Evolutionary conservation across 2,797 vertebrate species (phyloP).

Genomic region (Hemibagrus guttatus): DNA sequence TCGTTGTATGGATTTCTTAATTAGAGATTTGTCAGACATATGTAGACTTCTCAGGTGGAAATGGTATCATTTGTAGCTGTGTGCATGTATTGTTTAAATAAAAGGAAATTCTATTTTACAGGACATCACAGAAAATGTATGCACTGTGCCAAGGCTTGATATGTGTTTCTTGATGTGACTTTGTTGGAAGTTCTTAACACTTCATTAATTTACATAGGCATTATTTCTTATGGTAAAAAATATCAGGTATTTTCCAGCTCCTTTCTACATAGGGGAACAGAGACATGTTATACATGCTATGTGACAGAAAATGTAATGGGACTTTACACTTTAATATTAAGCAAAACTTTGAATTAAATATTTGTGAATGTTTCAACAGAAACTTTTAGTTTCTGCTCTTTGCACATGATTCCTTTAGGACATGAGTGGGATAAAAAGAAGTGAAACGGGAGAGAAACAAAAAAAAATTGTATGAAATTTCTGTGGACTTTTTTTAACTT

Average conservation of each 20-base stretch:
- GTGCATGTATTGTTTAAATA: neutral
- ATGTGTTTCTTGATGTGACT: neutral
- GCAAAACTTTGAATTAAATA: neutral
- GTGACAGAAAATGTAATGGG: neutral
- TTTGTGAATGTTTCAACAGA: constrained; percentile 1
- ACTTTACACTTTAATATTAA: neutral
- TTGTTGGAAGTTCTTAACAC: constrained; percentile 1
- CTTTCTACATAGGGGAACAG: neutral
- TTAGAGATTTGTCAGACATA: neutral
- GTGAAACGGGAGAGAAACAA: neutral
- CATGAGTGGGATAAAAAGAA: constrained; percentile 1
- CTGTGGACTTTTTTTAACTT: constrained; percentile 3
- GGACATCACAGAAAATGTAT: neutral
- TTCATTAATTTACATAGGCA: constrained; percentile 2
- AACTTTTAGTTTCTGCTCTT: neutral
- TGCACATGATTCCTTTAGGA: constrained; percentile 32
- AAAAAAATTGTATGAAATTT: constrained; percentile 9
- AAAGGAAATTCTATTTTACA: neutral
- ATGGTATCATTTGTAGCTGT: constrained; percentile 30
- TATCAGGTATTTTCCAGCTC: constrained; percentile 8
- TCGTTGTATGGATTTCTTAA: neutral
- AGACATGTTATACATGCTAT: neutral
- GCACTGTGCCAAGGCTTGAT: neutral
- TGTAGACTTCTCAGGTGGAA: constrained; percentile 19
- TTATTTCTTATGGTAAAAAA: constrained; percentile 17